A percentile compares a stretch with the other conserved stretches of the same genome.
phyloP scores from a whole-genome alignment of 1,140 invertebrate species.

The Goniozus legneri region DNA sequence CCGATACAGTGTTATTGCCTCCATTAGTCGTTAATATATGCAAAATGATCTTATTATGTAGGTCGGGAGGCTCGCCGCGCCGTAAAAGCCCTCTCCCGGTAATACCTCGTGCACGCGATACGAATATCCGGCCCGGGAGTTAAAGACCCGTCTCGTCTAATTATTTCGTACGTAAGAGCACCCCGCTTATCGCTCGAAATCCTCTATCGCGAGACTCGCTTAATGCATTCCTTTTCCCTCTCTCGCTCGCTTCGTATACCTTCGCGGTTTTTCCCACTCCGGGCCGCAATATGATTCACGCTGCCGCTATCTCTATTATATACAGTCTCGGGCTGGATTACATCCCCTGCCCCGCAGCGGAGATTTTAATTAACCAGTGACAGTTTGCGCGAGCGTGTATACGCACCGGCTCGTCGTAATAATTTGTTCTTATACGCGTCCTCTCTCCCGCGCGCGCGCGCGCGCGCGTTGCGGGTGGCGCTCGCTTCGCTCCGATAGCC shows the following conservation, averaged over 20 bases:
- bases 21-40: constrained; percentile 50
- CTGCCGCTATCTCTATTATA: no score
- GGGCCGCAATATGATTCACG: no score
- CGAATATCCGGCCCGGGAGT: constrained; percentile 33
- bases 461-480: constrained; percentile 21
- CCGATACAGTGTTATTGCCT: constrained; percentile 31
- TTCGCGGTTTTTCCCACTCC: no score
- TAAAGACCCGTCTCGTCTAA: constrained; percentile 29
- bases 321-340: no score
- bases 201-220: constrained; percentile 10
- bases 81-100: constrained; percentile 22
- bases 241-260: constrained; percentile 7
- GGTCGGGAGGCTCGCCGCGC: constrained; percentile 7
- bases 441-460: no score
- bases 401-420: constrained; percentile 27
- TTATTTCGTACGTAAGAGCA: constrained; percentile 28
- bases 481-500: no score
- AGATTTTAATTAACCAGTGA: constrained; percentile 32
- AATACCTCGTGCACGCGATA: constrained; percentile 29
- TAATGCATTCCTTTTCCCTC: constrained; percentile 9
- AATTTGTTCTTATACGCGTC: constrained; percentile 32
- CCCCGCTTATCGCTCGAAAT: constrained; percentile 20
- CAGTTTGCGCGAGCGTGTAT: constrained; percentile 19
- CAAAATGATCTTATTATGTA: constrained; percentile 50
- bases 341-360: neutral